Conservation (phyloP, 2,797 vertebrate genomes). For the Diplodus sargus region DNA sequence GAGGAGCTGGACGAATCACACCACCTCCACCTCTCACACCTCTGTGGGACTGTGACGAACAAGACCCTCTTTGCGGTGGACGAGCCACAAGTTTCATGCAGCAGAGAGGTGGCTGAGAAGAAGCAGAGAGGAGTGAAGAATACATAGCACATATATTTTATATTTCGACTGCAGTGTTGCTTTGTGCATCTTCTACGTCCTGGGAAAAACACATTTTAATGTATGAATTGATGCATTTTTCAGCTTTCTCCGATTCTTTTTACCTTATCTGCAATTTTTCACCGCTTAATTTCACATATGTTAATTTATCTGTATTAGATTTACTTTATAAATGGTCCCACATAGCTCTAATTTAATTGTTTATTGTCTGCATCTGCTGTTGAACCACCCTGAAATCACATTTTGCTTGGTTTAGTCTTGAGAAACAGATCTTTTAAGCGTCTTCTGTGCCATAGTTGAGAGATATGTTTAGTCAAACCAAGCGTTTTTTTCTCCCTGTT, state of each 20-base stretch:
- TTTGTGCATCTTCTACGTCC: neutral
- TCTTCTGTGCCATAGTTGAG: too few relatives aligned
- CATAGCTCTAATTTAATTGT: too few relatives aligned
- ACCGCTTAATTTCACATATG: neutral
- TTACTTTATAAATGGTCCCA: neutral
- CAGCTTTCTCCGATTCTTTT: neutral
- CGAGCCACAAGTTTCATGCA: neutral
- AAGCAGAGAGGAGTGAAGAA: neutral
- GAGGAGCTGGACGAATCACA: conserved; percentile 40
- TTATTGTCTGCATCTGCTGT: neutral
- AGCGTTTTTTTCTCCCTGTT: too few relatives aligned
- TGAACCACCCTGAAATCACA: neutral
- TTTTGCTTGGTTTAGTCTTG: too few relatives aligned
- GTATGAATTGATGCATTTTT: neutral
- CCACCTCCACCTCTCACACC: conserved; percentile 36
- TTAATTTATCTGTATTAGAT: neutral
- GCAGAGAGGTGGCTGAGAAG: neutral
- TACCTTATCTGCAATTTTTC: neutral
- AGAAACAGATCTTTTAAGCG: too few relatives aligned
- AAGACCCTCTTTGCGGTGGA: neutral
- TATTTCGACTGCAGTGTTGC: neutral
- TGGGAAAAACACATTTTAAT: neutral
- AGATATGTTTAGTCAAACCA: too few relatives aligned
- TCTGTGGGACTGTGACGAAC: neutral
- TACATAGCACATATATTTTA: neutral